These are phyloP conservation scores for Malurus cyaneus DNA, from an alignment of 2,113 vertebrate species.

Conservation along the genomic window DNA sequence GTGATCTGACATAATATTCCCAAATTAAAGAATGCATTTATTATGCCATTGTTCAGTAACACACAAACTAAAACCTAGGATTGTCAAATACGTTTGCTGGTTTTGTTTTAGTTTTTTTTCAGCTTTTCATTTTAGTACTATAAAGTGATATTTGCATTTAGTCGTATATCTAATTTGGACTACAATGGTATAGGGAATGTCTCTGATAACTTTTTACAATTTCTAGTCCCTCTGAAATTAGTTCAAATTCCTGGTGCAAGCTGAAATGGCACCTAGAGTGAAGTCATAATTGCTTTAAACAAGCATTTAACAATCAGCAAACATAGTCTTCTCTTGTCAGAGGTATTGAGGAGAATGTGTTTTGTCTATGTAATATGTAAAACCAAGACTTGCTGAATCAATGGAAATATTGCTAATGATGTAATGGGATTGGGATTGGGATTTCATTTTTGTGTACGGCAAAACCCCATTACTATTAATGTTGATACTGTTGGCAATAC, in stretches of 20 bases:
- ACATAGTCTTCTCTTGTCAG: neutral
- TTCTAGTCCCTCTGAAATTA: neutral
- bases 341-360: neutral
- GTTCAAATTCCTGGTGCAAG: neutral
- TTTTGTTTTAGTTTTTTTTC: neutral
- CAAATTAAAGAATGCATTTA: neutral
- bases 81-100: neutral
- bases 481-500: neutral
- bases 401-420: neutral
- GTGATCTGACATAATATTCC: neutral
- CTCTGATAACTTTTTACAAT: neutral
- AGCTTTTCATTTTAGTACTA: neutral
- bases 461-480: neutral
- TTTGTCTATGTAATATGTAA: neutral
- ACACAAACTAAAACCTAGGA: neutral
- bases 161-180: neutral
- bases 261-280: neutral
- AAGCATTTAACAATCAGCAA: neutral
- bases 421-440: neutral
- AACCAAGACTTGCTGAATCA: neutral
- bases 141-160: neutral
- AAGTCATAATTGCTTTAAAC: neutral
- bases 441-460: neutral
- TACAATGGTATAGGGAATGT: neutral
- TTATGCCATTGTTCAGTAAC: neutral